phyloP scores from a whole-genome alignment of 2,888 invertebrate genomes.

The Thymelicus acteon region DNA sequence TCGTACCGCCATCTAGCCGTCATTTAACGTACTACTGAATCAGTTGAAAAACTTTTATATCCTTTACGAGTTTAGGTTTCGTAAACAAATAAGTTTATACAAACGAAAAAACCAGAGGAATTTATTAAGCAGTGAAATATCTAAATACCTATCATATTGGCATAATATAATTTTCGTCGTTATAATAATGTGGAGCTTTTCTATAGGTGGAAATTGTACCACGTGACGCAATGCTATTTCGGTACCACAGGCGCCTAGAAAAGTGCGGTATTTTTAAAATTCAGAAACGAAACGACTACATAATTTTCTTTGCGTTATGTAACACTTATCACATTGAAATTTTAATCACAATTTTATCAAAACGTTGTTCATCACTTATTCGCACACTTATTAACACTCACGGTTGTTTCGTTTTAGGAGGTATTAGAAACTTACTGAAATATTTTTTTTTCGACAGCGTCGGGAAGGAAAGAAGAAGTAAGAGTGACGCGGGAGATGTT shows the following conservation, averaged over 20 bases:
- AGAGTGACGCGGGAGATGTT: constrained; percentile 85
- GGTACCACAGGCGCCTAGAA: constrained; percentile 76
- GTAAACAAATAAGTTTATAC: constrained; percentile 1
- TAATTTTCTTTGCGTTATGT: constrained; percentile 71
- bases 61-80: background rate
- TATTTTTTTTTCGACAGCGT: constrained; percentile 80
- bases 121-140: background rate
- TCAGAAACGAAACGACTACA: constrained; percentile 65
- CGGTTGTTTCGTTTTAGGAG: constrained; percentile 62
- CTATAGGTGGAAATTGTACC: constrained; percentile 79
- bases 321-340: constrained; percentile 79
- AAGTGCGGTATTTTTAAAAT: constrained; percentile 85
- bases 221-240: constrained; percentile 82
- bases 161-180: constrained; percentile 57
- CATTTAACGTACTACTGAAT: constrained; percentile 44
- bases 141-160: background rate
- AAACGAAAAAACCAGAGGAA: background rate
- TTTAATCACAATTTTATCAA: constrained; percentile 64
- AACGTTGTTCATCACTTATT: constrained; percentile 63
- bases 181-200: constrained; percentile 79
- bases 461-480: constrained; percentile 85
- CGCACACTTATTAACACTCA: constrained; percentile 70
- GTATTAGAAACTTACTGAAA: constrained; percentile 75
- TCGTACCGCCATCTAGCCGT: constrained; percentile 68
- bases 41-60: constrained; percentile 52